Conservation (phyloP, 2,888 invertebrate species). For the Rhimphoctona megacephalus region DNA sequence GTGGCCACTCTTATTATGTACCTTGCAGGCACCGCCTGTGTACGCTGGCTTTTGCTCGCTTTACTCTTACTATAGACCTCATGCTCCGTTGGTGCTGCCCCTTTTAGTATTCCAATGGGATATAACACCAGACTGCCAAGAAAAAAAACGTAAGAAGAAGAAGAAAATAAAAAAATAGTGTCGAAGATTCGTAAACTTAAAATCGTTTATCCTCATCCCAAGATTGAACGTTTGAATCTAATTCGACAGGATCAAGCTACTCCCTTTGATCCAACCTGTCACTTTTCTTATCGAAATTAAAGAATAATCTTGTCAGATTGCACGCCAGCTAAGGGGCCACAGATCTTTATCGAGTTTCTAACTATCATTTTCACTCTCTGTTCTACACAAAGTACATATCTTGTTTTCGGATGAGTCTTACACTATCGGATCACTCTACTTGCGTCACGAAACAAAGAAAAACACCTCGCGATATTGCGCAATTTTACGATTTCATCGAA, state of each 20-base stretch:
- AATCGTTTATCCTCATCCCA: slow-evolving; percentile 5
- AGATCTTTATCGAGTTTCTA: slow-evolving; percentile 31
- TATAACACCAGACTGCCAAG: slow-evolving; percentile 47
- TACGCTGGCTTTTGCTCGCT: slow-evolving; percentile 43
- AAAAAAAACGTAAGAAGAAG: slow-evolving; percentile 15
- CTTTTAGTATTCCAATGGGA: slow-evolving; percentile 67
- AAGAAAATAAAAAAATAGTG: slow-evolving; percentile 7
- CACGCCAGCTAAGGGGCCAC: not conserved
- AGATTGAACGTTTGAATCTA: not conserved
- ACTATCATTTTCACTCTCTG: slow-evolving; percentile 14
- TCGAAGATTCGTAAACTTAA: slow-evolving; percentile 11
- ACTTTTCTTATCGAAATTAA: slow-evolving; percentile 21
- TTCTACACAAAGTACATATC: slow-evolving; percentile 16
- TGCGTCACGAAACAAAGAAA: slow-evolving; percentile 4
- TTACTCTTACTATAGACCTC: slow-evolving; percentile 49
- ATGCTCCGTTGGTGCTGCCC: slow-evolving; percentile 59
- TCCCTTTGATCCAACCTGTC: not conserved
- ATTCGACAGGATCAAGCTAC: not conserved
- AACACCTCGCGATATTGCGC: slow-evolving; percentile 28
- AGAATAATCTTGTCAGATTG: slow-evolving; percentile 20
- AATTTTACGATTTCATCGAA: slow-evolving; percentile 4
- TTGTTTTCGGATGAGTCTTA: slow-evolving; percentile 13
- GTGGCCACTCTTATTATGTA: slow-evolving; percentile 82
- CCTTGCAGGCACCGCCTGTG: slow-evolving; percentile 71
- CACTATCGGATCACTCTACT: not conserved